Percentiles rank a stretch among this genome's conserved stretches.
Conservation (phyloP, 1,140 invertebrate genomes). For the Ditylenchus dipsaci region DNA sequence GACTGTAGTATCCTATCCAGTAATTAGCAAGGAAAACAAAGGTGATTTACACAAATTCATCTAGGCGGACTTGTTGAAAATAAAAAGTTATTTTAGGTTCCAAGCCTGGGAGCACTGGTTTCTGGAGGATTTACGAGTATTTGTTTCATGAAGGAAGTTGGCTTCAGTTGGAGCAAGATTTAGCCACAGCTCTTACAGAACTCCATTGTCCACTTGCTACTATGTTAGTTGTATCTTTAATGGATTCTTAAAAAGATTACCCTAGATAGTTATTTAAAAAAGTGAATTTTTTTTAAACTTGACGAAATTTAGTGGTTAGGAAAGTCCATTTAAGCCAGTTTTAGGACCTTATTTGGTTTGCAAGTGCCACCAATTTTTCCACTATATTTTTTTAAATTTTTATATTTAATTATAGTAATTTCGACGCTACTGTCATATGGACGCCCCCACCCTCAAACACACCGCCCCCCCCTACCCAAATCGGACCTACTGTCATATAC, state of each 20-base stretch:
- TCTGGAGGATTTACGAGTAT: conserved; percentile 22
- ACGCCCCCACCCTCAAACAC: too few relatives aligned
- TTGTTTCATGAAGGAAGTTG: conserved; percentile 42
- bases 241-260: background rate
- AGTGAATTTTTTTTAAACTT: too few relatives aligned
- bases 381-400: too few relatives aligned
- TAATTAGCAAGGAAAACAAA: background rate
- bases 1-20: conserved; percentile 39
- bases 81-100: background rate
- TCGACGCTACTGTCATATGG: too few relatives aligned
- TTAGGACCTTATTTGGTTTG: too few relatives aligned
- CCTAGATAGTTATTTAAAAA: too few relatives aligned
- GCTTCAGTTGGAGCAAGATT: conserved; percentile 36
- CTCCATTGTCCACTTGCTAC: conserved; percentile 16
- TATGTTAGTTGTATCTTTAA: conserved; percentile 17
- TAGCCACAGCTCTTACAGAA: conserved; percentile 27
- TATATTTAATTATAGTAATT: too few relatives aligned
- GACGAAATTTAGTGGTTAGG: too few relatives aligned
- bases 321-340: too few relatives aligned
- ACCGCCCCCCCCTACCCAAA: too few relatives aligned
- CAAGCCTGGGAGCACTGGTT: background rate
- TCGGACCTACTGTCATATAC: too few relatives aligned
- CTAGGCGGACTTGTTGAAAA: background rate
- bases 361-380: too few relatives aligned
- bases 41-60: background rate